A percentile compares a stretch with the other conserved stretches of the same genome.
phyloP scores from a whole-genome alignment of 2,888 invertebrate species.

The Lasius fuliginosus region DNA sequence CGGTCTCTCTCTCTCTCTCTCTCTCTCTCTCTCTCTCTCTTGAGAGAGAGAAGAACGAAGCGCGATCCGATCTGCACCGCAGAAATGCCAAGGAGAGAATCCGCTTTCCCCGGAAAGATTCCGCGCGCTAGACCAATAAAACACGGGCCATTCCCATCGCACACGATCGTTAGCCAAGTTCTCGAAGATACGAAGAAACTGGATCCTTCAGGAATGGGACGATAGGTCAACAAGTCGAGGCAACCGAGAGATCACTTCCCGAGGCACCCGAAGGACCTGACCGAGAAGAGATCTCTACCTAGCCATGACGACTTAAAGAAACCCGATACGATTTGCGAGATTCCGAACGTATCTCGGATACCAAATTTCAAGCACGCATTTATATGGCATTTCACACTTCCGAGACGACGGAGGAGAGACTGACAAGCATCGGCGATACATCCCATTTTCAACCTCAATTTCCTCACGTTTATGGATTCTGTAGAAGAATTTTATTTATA shows the following conservation, averaged over 20 bases:
- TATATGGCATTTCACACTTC: constrained; percentile 59
- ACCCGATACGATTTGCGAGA: constrained; percentile 69
- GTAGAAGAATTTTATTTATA: background rate
- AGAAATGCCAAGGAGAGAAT: constrained; percentile 38
- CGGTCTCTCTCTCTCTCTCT: too few relatives aligned
- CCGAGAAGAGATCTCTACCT: constrained; percentile 32
- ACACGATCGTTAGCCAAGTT: constrained; percentile 54
- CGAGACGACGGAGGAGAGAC: constrained; percentile 35
- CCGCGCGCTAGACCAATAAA: constrained; percentile 26
- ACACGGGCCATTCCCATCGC: constrained; percentile 30
- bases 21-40: too few relatives aligned
- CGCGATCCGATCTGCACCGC: background rate
- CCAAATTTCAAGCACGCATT: constrained; percentile 55
- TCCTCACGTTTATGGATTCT: background rate
- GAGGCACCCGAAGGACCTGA: constrained; percentile 32
- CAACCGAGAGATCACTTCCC: constrained; percentile 52
- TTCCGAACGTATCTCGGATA: constrained; percentile 70
- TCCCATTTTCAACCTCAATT: background rate
- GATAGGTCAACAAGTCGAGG: constrained; percentile 71
- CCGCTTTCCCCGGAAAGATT: constrained; percentile 19
- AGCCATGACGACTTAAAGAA: constrained; percentile 52
- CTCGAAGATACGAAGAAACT: constrained; percentile 65
- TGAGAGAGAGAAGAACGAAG: background rate
- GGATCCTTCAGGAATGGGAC: constrained; percentile 58
- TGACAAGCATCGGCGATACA: background rate